A percentile compares a stretch with the other conserved stretches of the same genome.
phyloP scores from a whole-genome alignment of 2,113 vertebrate genomes.

The Eurypyga helias region DNA sequence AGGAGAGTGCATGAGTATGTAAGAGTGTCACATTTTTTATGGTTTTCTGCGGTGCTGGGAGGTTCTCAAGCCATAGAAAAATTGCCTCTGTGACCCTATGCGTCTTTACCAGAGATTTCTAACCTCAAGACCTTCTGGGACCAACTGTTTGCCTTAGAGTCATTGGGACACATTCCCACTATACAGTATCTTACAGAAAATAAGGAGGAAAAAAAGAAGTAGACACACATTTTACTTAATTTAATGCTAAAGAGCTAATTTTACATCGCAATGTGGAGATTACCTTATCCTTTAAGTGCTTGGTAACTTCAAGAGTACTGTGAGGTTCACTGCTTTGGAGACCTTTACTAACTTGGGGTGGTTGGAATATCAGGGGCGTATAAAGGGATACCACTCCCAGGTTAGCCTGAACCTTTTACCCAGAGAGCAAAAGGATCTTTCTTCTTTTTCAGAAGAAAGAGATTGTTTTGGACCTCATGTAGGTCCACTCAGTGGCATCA shows the following conservation, averaged over 20 bases:
- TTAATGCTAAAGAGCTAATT: background rate
- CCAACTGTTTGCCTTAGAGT: background rate
- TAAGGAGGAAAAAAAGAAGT: background rate
- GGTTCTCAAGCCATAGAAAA: background rate
- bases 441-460: background rate
- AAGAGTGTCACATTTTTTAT: background rate
- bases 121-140: background rate
- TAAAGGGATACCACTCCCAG: background rate
- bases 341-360: background rate
- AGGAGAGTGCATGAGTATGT: background rate
- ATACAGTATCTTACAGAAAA: rapidly evolving
- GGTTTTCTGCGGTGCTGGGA: background rate
- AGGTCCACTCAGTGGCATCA: background rate
- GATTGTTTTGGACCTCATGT: background rate
- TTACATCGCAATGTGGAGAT: background rate
- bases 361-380: background rate
- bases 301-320: background rate
- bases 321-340: background rate
- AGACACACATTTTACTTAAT: background rate
- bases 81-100: background rate
- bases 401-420: background rate
- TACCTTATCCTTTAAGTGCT: background rate
- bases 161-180: background rate
- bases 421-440: background rate
- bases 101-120: background rate